phyloP scores from a whole-genome alignment of 2,888 invertebrate species.

The Cryptus viduatorius region DNA sequence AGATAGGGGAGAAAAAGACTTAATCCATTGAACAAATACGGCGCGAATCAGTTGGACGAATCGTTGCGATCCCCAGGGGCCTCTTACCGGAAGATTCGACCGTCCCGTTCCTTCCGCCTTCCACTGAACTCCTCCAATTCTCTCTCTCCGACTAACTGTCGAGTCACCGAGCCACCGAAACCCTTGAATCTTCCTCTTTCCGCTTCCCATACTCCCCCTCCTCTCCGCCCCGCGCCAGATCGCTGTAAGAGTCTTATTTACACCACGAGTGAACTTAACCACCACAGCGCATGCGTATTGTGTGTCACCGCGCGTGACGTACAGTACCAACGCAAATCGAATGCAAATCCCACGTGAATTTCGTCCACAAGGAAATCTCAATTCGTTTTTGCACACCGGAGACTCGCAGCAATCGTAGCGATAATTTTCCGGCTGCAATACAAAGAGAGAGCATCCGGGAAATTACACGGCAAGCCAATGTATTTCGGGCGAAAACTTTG shows the following conservation, averaged over 20 bases:
- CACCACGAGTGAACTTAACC: slow-evolving; percentile 11
- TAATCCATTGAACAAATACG: slow-evolving; percentile 51
- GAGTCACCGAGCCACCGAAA: slow-evolving; percentile 2
- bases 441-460: not conserved
- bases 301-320: slow-evolving; percentile 6
- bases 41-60: slow-evolving; percentile 52
- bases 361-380: slow-evolving; percentile 52
- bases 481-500: not conserved
- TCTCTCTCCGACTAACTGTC: not conserved
- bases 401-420: not conserved
- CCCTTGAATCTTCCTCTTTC: not conserved
- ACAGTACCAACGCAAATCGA: slow-evolving; percentile 21
- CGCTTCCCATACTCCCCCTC: not conserved
- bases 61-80: slow-evolving; percentile 38
- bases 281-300: slow-evolving; percentile 15
- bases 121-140: not conserved
- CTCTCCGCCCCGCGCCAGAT: not conserved
- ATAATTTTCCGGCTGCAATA: slow-evolving; percentile 23
- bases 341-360: slow-evolving; percentile 51
- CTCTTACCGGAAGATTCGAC: slow-evolving; percentile 41
- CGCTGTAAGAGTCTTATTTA: slow-evolving; percentile 15
- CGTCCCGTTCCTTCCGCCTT: slow-evolving; percentile 4
- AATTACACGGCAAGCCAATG: not conserved
- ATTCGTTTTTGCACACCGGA: slow-evolving; percentile 7
- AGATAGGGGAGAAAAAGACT: slow-evolving; percentile 36